Conservation (phyloP, 2,797 vertebrate species). For the Betta splendens region DNA sequence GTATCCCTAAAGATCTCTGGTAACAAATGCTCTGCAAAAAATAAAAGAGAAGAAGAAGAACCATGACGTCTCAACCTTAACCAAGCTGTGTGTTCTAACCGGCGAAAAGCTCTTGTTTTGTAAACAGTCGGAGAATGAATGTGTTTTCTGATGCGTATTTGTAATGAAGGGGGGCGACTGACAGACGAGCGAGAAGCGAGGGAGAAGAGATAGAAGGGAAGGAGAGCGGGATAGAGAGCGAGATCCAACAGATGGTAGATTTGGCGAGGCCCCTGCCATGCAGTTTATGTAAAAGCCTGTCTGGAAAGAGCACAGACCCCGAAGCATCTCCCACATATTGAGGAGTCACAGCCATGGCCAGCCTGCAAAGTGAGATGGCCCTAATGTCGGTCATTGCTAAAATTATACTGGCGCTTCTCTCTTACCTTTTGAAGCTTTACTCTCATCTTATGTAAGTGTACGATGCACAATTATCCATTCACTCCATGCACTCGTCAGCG, state of each 20-base stretch:
- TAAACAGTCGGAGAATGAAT: conserved; percentile 63
- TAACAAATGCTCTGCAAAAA: conserved; percentile 71
- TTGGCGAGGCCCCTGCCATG: conserved; percentile 75
- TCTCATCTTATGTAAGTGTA: background rate
- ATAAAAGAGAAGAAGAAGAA: conserved; percentile 17
- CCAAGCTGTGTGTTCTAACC: conserved; percentile 61
- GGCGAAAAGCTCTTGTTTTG: conserved; percentile 63
- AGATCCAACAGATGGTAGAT: conserved; percentile 80
- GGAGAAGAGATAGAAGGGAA: conserved; percentile 35
- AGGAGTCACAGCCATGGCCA: conserved; percentile 68
- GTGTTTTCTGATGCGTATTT: conserved; percentile 61
- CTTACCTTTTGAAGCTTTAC: conserved; percentile 11
- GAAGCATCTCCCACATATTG: conserved; percentile 74
- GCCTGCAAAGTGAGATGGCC: conserved; percentile 62
- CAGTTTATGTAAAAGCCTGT: conserved; percentile 77
- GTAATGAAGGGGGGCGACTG: conserved; percentile 58
- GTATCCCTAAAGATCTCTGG: conserved; percentile 75
- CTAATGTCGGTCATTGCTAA: conserved; percentile 57
- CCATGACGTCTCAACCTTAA: conserved; percentile 63
- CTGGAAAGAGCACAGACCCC: conserved; percentile 75
- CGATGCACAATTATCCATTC: background rate
- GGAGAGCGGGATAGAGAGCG: conserved; percentile 41
- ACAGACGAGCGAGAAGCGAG: conserved; percentile 46
- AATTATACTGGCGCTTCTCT: conserved; percentile 26
- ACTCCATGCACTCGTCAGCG: no score